Evolutionary conservation across 1,140 invertebrate species (phyloP).

Genomic region (Hyles vespertilio): DNA sequence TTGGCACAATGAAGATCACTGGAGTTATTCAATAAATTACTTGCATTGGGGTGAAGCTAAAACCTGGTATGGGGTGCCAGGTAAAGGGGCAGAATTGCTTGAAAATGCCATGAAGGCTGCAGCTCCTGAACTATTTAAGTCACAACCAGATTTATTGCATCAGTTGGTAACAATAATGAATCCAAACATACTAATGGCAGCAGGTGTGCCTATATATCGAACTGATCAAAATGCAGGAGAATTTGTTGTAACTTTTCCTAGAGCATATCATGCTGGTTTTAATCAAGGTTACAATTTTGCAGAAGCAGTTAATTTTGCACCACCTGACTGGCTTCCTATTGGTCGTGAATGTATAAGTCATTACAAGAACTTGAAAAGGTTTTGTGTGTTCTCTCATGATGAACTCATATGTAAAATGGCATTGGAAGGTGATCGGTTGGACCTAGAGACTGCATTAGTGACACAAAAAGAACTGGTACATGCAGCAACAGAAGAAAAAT

Average conservation of each 20-base stretch:
- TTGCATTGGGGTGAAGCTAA: conserved; percentile 97
- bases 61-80: conserved; percentile 97
- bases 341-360: conserved; percentile 96
- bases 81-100: conserved; percentile 92
- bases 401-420: conserved; percentile 99
- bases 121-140: conserved; percentile 97
- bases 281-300: conserved; percentile 99
- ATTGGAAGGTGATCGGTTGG: conserved; percentile 89
- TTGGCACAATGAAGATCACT: conserved; percentile 99
- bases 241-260: conserved; percentile 99
- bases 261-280: conserved; percentile 99
- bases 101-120: conserved; percentile 96
- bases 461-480: conserved; percentile 91
- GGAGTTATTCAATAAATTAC: conserved; percentile 99
- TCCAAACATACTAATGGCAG: conserved; percentile 94
- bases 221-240: conserved; percentile 99
- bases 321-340: conserved; percentile 97
- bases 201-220: conserved; percentile 84
- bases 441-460: conserved; percentile 89
- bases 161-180: conserved; percentile 99
- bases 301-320: conserved; percentile 99
- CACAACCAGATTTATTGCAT: conserved; percentile 97
- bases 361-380: conserved; percentile 94
- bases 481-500: conserved; percentile 90
- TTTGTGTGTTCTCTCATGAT: conserved; percentile 99